Base-by-base conservation (phyloP, 2,888 invertebrate species). In the Volucella bombylans region DNA sequence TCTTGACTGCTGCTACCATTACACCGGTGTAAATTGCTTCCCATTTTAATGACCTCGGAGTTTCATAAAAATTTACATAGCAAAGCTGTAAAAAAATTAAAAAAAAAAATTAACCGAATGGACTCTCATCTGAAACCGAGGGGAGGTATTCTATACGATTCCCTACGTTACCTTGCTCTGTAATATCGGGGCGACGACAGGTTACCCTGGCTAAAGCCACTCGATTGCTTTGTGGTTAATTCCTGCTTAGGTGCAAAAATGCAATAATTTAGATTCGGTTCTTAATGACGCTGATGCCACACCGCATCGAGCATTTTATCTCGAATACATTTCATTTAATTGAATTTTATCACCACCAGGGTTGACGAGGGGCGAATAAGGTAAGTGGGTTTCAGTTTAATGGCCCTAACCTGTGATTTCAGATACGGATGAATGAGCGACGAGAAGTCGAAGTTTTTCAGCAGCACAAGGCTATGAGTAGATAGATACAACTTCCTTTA, bases 1-100 rank as follows among this genome's bases (percentile, higher is more conserved):
- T 67, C 59, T 52, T 45, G 67, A 67, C 52, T 67, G 76, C 76
- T 68, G 67, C 18, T 38, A 31, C 74, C 50, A 38, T 39, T 18
- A 31, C 55, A n/a, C 71, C 71, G 72, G 72, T 79, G 71, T 72
- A 72, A 72, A 72, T 79, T 79, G 79, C 79, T 52, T 45, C 57
- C 65, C 50, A 65, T 72, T 72, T 79, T 72, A 79, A 79, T 79
- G 72, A 79, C 79, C 71, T 65, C 72, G 45, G 72, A 72, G 72
- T 79, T 79, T 79, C 64, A 72, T 72, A 72, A 65, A 80, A 80
- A 80, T 80, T 80, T 80, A 74, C 80, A 80, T 80, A 74, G 68
- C 55, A 68, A 74, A 55, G 73, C 68, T 49, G 49, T 80, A 67
- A 80, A 55, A 61, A 43, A 61, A 41, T 9, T 31, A 23, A 65